Conservation (phyloP, 2,888 invertebrate species). For the Leucophenga montana region DNA sequence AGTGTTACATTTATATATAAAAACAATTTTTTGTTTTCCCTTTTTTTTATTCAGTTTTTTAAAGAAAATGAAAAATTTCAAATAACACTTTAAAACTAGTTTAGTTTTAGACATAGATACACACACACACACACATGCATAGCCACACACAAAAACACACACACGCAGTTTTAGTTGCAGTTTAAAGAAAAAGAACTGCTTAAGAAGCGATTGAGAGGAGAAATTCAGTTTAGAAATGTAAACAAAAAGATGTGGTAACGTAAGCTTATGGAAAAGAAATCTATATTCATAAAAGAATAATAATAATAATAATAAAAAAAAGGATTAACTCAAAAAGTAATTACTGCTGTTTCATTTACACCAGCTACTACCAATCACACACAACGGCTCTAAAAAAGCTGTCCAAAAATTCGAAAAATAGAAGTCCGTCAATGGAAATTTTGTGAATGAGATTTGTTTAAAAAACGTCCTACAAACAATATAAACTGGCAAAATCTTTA, state of each 20-base stretch:
- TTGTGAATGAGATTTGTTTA: too few species aligned
- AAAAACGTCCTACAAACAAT: too few species aligned
- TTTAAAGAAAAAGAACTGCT: background rate
- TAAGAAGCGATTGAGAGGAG: background rate
- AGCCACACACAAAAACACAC: background rate
- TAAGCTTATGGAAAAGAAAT: conserved; percentile 36
- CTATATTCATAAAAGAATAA: conserved; percentile 59
- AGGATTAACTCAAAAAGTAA: background rate
- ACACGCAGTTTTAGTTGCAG: background rate
- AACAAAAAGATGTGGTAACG: background rate
- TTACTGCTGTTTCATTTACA: too few species aligned
- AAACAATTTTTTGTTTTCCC: background rate
- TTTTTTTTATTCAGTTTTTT: background rate
- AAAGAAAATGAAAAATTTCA: too few species aligned
- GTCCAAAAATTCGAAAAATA: too few species aligned
- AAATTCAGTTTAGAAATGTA: background rate
- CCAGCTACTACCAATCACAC: too few species aligned
- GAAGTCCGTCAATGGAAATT: too few species aligned
- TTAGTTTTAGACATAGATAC: too few species aligned
- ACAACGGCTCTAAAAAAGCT: too few species aligned
- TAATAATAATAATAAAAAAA: conserved; percentile 30
- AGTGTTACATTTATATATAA: background rate
- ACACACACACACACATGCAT: background rate
- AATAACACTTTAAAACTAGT: too few species aligned
- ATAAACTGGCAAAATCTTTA: too few species aligned